Conservation (phyloP, 2,888 invertebrate species). For the Drosophila seclusa region DNA sequence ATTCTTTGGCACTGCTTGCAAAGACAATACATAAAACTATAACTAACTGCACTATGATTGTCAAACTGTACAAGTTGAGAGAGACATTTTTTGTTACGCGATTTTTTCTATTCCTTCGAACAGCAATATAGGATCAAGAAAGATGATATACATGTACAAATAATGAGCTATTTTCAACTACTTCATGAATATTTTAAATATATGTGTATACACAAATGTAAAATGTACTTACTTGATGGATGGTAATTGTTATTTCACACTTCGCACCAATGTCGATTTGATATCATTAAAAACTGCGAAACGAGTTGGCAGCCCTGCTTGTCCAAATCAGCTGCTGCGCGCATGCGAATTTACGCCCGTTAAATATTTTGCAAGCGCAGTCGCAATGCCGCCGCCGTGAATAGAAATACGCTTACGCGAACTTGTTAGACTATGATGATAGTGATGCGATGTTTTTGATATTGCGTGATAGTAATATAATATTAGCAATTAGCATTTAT, state of each 20-base stretch:
- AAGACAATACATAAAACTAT: background rate
- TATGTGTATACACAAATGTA: background rate
- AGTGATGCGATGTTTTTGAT: slow-evolving; percentile 26
- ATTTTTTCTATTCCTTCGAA: background rate
- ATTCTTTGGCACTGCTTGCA: slow-evolving; percentile 27
- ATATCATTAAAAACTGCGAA: background rate
- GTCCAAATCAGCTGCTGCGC: slow-evolving; percentile 53
- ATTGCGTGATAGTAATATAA: slow-evolving; percentile 38
- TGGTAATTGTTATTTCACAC: too few species aligned
- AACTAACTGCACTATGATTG: background rate
- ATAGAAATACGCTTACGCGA: slow-evolving; percentile 24
- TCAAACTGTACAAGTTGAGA: slow-evolving; percentile 14
- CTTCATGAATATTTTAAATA: background rate
- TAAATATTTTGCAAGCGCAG: slow-evolving; percentile 56
- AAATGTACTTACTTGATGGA: background rate
- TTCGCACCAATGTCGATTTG: background rate
- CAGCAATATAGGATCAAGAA: background rate
- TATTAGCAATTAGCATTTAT: slow-evolving; percentile 4
- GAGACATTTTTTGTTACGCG: background rate
- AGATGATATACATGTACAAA: background rate
- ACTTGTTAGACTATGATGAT: slow-evolving; percentile 7
- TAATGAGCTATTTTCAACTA: background rate
- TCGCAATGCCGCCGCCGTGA: slow-evolving; percentile 62
- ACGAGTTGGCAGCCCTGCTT: slow-evolving; percentile 35
- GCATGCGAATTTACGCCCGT: slow-evolving; percentile 56